Evolutionary conservation across 2,113 vertebrate species (phyloP).

Genomic region (Pomatostomus ruficeps): DNA sequence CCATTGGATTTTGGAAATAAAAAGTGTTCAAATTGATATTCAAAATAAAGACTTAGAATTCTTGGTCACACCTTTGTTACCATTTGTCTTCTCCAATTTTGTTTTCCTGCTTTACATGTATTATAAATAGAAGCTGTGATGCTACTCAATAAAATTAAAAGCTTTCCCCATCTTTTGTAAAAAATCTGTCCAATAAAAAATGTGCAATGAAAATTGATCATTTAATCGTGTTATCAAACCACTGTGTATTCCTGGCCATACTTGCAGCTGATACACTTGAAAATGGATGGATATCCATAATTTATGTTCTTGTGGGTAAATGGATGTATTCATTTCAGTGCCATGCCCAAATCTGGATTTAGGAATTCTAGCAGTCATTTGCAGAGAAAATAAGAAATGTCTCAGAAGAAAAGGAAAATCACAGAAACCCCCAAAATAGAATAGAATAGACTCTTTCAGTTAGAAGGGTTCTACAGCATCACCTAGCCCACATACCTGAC

Average conservation of each 20-base stretch:
- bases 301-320: not conserved
- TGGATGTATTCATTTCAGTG: not conserved
- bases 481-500: not conserved
- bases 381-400: not conserved
- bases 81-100: constrained; percentile 18
- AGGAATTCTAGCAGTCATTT: not conserved
- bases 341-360: not conserved
- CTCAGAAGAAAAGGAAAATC: not conserved
- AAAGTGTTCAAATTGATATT: not conserved
- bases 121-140: not conserved
- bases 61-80: constrained; percentile 37
- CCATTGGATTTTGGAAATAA: not conserved
- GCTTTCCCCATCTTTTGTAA: not conserved
- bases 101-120: not conserved
- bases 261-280: not conserved
- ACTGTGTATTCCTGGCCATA: not conserved
- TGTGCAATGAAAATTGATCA: not conserved
- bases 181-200: not conserved
- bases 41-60: constrained; percentile 24
- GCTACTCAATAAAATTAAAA: not conserved
- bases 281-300: not conserved
- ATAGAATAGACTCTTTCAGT: not conserved
- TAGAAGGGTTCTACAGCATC: not conserved
- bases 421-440: not conserved
- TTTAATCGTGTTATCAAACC: not conserved